Conservation (phyloP, 2,113 vertebrate species). For the chimpanzee (Pan troglodytes) region DNA sequence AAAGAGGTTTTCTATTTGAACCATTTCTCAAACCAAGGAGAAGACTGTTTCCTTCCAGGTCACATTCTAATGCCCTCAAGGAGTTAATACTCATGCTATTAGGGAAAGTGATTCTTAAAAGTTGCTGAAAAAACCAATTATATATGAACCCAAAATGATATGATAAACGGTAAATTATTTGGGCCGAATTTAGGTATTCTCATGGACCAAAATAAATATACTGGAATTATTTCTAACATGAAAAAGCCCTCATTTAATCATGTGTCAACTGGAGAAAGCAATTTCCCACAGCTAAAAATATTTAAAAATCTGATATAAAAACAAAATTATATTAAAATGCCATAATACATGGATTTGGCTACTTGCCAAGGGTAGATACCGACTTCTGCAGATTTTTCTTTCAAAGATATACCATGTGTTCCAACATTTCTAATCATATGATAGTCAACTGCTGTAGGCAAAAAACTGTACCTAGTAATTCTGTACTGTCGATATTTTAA, state of each 20-base stretch:
- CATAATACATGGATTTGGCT: conserved; percentile 46
- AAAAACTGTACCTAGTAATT: conserved; percentile 48
- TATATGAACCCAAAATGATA: conserved; percentile 61
- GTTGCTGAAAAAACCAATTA: conserved; percentile 65
- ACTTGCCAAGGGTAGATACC: conserved; percentile 50
- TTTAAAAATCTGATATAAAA: conserved; percentile 56
- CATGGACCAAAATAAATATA: neutral
- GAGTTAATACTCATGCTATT: neutral
- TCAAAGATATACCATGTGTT: conserved; percentile 51
- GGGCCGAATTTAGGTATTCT: conserved; percentile 25
- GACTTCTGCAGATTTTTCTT: conserved; percentile 58
- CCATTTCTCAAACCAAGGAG: neutral
- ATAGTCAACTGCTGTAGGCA: conserved; percentile 57
- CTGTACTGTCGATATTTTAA: conserved; percentile 51
- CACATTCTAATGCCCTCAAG: neutral
- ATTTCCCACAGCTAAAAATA: conserved; percentile 66
- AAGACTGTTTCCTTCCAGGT: neutral
- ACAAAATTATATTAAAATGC: conserved; percentile 74
- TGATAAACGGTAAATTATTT: conserved; percentile 58
- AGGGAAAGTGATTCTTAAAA: conserved; percentile 54
- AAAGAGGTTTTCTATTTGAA: neutral
- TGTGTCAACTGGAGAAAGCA: conserved; percentile 66
- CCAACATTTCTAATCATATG: conserved; percentile 64
- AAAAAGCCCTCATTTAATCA: neutral
- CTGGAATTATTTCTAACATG: conserved; percentile 56